Percentiles rank a stretch among this genome's conserved stretches.
Evolutionary conservation across 1,140 invertebrate genomes (phyloP).

Genomic region (Drosophila pruinosa): DNA sequence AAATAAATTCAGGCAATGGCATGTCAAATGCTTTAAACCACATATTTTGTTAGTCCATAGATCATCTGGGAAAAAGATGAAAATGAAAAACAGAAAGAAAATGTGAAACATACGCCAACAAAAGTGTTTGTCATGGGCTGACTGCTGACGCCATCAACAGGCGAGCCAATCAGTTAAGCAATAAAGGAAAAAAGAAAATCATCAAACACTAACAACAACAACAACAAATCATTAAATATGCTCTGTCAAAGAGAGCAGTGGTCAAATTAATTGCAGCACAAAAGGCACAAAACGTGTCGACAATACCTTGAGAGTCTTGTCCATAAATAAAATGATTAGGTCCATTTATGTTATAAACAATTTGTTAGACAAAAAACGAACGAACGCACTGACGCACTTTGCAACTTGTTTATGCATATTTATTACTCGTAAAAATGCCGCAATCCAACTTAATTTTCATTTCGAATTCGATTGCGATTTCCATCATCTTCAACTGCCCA

Average conservation of each 20-base stretch:
- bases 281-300: slow-evolving; percentile 22
- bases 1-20: slow-evolving; percentile 62
- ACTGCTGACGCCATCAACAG: slow-evolving; percentile 61
- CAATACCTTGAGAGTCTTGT: not conserved
- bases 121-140: slow-evolving; percentile 45
- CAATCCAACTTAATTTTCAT: slow-evolving; percentile 9
- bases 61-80: slow-evolving; percentile 38
- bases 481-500: slow-evolving; percentile 20
- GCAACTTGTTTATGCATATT: slow-evolving; percentile 42
- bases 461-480: slow-evolving; percentile 11
- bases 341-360: slow-evolving; percentile 1
- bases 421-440: slow-evolving; percentile 20
- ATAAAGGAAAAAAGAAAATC: not conserved
- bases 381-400: slow-evolving; percentile 30
- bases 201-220: not conserved
- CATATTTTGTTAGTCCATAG: slow-evolving; percentile 56
- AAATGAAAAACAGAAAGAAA: slow-evolving; percentile 6
- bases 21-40: slow-evolving; percentile 44
- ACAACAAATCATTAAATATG: slow-evolving; percentile 10
- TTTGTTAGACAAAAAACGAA: slow-evolving; percentile 1
- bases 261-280: slow-evolving; percentile 23
- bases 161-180: slow-evolving; percentile 21
- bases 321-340: not conserved
- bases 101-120: slow-evolving; percentile 12
- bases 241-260: slow-evolving; percentile 11